phyloP scores from a whole-genome alignment of 2,888 invertebrate genomes.

The Lydus trimaculatus region DNA sequence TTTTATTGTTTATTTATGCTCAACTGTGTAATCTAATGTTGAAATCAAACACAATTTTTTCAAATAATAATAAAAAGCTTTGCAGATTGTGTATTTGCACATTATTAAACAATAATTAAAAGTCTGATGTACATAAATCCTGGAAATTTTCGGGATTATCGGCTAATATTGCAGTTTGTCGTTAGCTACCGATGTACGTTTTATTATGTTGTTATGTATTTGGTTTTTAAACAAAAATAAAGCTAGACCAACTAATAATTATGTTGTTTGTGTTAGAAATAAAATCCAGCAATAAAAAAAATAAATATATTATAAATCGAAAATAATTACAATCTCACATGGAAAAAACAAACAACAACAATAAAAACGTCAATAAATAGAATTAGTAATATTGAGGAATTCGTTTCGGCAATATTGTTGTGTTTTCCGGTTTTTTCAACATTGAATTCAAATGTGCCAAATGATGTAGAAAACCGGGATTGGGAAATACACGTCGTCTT shows the following conservation, averaged over 20 bases:
- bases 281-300: background rate
- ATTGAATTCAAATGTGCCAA: constrained; percentile 68
- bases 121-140: constrained; percentile 33
- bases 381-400: constrained; percentile 5
- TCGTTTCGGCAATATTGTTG: background rate
- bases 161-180: constrained; percentile 25
- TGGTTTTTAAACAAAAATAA: constrained; percentile 31
- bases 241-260: constrained; percentile 22
- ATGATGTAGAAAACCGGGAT: constrained; percentile 81
- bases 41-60: constrained; percentile 21
- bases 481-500: constrained; percentile 78
- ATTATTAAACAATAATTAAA: constrained; percentile 27
- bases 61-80: constrained; percentile 22
- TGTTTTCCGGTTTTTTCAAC: constrained; percentile 52
- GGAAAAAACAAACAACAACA: too few relatives aligned
- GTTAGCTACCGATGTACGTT: constrained; percentile 25
- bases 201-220: constrained; percentile 29
- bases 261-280: background rate
- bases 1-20: constrained; percentile 20
- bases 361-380: background rate
- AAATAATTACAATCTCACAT: background rate
- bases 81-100: constrained; percentile 32
- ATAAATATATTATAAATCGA: constrained; percentile 5
- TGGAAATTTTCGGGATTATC: constrained; percentile 15
- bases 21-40: constrained; percentile 18